A percentile compares a stretch with the other conserved stretches of the same genome.
Conservation (phyloP, 2,888 invertebrate genomes). For the Thysanoteuthis rhombus region DNA sequence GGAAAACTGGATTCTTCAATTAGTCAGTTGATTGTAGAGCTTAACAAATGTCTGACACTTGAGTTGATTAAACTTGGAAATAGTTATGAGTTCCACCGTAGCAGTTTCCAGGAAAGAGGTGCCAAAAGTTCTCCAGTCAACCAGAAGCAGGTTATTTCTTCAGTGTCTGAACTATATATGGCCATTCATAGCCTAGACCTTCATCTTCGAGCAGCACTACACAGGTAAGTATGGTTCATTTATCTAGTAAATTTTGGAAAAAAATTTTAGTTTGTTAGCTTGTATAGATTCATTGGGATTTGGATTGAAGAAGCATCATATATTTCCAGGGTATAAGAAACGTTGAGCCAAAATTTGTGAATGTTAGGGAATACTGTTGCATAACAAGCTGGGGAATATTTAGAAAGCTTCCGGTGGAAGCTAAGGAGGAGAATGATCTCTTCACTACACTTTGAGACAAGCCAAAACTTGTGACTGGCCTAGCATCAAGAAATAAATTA, state of each 20-base stretch:
- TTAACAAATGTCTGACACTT: not conserved
- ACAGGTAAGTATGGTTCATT: conserved; percentile 44
- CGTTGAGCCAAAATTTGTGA: no score
- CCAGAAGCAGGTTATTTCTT: conserved; percentile 16
- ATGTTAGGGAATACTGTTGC: no score
- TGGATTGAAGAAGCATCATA: no score
- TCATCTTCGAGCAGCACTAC: conserved; percentile 58
- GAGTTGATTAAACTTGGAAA: conserved; percentile 36
- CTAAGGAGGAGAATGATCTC: no score
- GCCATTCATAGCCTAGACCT: conserved; percentile 62
- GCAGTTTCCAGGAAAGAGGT: conserved; percentile 40
- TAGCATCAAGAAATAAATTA: no score
- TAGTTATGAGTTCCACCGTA: conserved; percentile 43
- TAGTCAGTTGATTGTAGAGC: not conserved
- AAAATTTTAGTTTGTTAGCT: no score
- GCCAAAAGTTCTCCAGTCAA: conserved; percentile 32
- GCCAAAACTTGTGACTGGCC: no score
- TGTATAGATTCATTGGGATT: no score
- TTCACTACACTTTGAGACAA: no score
- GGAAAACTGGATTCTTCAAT: not conserved
- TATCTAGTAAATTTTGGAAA: not conserved
- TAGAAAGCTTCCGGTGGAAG: no score
- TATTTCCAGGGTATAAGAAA: no score
- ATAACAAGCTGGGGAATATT: no score
- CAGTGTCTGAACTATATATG: conserved; percentile 41